Conservation (phyloP, 2,888 invertebrate genomes). For the Eristalinus sepulchralis region DNA sequence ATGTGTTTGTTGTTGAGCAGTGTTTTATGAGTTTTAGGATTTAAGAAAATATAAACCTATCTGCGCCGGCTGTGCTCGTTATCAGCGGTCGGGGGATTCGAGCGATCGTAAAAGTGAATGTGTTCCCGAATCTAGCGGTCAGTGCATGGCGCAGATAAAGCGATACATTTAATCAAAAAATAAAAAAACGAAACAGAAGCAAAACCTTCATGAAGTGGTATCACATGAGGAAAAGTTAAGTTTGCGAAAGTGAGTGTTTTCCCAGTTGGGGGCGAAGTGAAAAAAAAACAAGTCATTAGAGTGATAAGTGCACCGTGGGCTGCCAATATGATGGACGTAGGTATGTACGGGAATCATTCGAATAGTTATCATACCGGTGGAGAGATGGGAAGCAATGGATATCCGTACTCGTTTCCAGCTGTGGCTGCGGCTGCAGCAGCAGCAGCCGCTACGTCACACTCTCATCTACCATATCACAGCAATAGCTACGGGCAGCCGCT, state of each 20-base stretch:
- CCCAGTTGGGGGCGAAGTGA: conserved; percentile 17
- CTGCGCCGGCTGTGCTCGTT: conserved; percentile 12
- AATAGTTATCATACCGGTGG: conserved; percentile 77
- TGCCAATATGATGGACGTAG: conserved; percentile 81
- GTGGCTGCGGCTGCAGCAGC: conserved; percentile 70
- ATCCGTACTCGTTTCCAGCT: conserved; percentile 76
- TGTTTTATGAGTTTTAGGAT: not conserved
- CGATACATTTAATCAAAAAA: conserved; percentile 10
- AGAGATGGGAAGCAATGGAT: conserved; percentile 75
- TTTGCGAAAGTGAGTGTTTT: conserved; percentile 3
- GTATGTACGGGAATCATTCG: conserved; percentile 81
- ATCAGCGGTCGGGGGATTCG: conserved; percentile 15
- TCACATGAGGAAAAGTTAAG: not conserved
- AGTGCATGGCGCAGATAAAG: conserved; percentile 23
- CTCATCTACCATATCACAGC: conserved; percentile 75
- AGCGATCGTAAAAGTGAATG: conserved; percentile 20
- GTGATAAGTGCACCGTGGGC: conserved; percentile 61
- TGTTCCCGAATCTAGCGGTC: conserved; percentile 13
- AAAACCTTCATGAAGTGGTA: not conserved
- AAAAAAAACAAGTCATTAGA: conserved; percentile 22
- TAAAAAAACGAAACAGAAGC: not conserved
- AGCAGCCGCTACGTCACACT: conserved; percentile 74
- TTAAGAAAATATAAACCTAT: not conserved
- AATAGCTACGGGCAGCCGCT: conserved; percentile 75
- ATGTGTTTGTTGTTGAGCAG: not conserved